Conservation (phyloP, 2,888 invertebrate species). For the Mylabris sibirica region DNA sequence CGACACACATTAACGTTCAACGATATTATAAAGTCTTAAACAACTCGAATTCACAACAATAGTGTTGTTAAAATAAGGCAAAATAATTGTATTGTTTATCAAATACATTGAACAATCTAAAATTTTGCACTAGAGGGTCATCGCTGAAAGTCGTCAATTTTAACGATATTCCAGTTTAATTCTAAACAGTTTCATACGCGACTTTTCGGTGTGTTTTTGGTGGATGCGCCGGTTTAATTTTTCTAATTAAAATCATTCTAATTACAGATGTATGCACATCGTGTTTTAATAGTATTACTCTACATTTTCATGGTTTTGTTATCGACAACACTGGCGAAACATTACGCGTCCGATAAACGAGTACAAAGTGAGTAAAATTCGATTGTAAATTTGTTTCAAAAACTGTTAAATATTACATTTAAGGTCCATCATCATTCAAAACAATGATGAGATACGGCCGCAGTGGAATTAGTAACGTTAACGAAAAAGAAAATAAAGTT, state of each 20-base stretch:
- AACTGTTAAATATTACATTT: not conserved
- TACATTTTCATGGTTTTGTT: constrained; percentile 51
- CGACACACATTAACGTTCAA: not conserved
- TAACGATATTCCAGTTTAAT: not conserved
- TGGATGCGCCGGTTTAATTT: not conserved
- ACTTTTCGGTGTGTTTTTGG: not conserved
- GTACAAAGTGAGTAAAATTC: constrained; percentile 46
- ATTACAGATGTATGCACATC: constrained; percentile 56
- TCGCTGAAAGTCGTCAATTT: not conserved
- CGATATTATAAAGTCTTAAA: not conserved
- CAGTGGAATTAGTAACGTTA: constrained; percentile 35
- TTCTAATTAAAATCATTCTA: constrained; percentile 23
- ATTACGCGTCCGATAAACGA: constrained; percentile 50
- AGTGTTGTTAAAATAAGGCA: not conserved
- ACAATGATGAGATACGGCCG: constrained; percentile 54
- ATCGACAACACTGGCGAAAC: constrained; percentile 47
- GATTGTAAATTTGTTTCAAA: not conserved
- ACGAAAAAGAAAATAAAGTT: constrained; percentile 42
- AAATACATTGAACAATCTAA: not conserved
- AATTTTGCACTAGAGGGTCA: not conserved
- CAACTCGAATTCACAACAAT: not conserved
- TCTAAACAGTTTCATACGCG: no score
- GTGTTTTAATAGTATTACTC: constrained; percentile 49
- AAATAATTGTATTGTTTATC: not conserved
- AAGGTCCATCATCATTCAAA: constrained; percentile 47